phyloP scores from a whole-genome alignment of 2,888 invertebrate species.

The Hoplodrina blanda region DNA sequence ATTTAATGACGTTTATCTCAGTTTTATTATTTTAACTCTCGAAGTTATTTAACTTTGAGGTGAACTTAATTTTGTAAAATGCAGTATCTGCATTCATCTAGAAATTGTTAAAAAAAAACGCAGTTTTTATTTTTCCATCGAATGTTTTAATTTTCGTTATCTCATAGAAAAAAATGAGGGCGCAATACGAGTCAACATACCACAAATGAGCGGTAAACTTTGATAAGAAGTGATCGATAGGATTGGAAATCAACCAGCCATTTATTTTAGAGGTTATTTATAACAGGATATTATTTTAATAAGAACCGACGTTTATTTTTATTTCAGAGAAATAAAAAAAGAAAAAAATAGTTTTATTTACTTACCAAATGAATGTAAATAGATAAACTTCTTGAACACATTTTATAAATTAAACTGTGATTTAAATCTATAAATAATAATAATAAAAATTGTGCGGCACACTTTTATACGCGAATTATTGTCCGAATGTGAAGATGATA shows the following conservation, averaged over 20 bases:
- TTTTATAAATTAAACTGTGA: constrained; percentile 74
- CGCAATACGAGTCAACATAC: constrained; percentile 32
- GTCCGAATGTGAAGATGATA: constrained; percentile 84
- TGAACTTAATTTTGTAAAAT: too few relatives aligned
- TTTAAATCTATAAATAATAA: constrained; percentile 72
- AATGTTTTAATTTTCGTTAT: constrained; percentile 20
- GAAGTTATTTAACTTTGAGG: too few relatives aligned
- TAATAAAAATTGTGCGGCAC: constrained; percentile 72
- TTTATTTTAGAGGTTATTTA: background rate
- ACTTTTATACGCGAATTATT: constrained; percentile 84
- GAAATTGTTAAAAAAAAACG: background rate
- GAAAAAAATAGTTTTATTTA: constrained; percentile 37
- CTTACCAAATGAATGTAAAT: constrained; percentile 84
- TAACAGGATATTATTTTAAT: background rate
- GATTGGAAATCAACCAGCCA: constrained; percentile 33
- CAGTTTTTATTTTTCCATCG: background rate
- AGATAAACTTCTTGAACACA: constrained; percentile 82
- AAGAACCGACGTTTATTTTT: background rate
- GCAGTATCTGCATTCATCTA: too few relatives aligned
- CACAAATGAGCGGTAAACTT: constrained; percentile 47
- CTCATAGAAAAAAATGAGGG: constrained; percentile 42
- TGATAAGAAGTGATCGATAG: constrained; percentile 56
- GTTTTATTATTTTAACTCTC: too few relatives aligned
- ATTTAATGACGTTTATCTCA: background rate
- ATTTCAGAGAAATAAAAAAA: background rate